A percentile compares a stretch with the other conserved stretches of the same genome.
phyloP scores from a whole-genome alignment of 2,888 invertebrate species.

The Chironomus riparius region DNA sequence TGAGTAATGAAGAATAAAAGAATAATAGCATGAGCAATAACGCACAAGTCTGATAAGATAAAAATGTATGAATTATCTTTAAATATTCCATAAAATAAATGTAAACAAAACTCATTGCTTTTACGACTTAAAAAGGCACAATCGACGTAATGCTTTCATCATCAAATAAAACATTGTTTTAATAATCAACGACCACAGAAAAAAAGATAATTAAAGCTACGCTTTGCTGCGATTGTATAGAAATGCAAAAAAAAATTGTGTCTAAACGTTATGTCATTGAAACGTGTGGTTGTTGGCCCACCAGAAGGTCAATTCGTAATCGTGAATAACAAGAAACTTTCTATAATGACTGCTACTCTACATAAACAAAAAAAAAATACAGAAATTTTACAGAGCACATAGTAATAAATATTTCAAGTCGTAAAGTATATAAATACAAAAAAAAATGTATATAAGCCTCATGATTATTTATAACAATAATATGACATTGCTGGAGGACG shows the following conservation, averaged over 20 bases:
- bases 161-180: not conserved
- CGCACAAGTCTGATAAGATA: too few relatives aligned
- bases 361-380: too few relatives aligned
- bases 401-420: too few relatives aligned
- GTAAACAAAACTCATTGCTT: not conserved
- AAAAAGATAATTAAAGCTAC: not conserved
- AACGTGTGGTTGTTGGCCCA: not conserved
- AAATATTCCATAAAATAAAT: not conserved
- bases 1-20: too few relatives aligned
- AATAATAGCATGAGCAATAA: too few relatives aligned
- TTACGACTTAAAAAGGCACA: too few relatives aligned
- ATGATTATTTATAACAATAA: not conserved
- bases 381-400: too few relatives aligned
- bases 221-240: too few relatives aligned
- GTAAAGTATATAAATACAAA: not conserved
- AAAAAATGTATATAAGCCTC: not conserved
- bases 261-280: not conserved
- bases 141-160: not conserved
- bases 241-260: not conserved
- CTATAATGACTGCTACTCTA: not conserved
- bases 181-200: not conserved
- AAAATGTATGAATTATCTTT: too few relatives aligned
- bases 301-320: not conserved
- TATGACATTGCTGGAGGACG: slow-evolving; percentile 12
- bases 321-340: not conserved